Conservation (phyloP, 2,113 vertebrate genomes). For the Dunckerocampus dactyliophorus region DNA sequence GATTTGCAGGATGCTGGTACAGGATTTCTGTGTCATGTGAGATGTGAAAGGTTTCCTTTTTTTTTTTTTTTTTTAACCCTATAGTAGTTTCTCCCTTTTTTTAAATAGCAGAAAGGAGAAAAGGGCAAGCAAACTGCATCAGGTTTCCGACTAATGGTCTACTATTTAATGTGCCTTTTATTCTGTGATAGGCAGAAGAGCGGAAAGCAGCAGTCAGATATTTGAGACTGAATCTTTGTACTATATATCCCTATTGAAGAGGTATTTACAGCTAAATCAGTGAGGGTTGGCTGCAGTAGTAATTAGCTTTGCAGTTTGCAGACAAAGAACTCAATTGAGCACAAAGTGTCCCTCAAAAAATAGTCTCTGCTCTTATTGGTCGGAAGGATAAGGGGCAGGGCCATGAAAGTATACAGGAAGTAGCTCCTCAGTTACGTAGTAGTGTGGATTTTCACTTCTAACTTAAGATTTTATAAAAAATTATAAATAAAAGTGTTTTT, state of each 20-base stretch:
- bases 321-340: no score
- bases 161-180: not conserved
- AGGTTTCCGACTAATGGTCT: conserved; percentile 28
- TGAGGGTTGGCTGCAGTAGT: not conserved
- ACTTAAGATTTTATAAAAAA: no score
- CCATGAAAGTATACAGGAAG: not conserved
- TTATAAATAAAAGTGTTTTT: not conserved
- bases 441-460: no score
- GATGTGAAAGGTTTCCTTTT: not conserved
- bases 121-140: conserved; percentile 32
- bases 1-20: conserved; percentile 12
- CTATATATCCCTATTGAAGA: not conserved
- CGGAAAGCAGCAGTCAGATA: not conserved
- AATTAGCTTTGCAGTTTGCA: not conserved
- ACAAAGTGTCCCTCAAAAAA: no score
- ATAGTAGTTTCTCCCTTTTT: conserved; percentile 31
- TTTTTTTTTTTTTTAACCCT: conserved; percentile 18
- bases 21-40: not conserved
- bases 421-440: not conserved
- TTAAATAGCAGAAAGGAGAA: conserved; percentile 36
- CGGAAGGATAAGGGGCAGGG: not conserved
- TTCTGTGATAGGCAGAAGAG: not conserved
- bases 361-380: no score
- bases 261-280: not conserved
- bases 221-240: not conserved